These are phyloP conservation scores for Meriones unguiculatus DNA, from an alignment of 2,113 vertebrate species.

Conservation along the genomic window DNA sequence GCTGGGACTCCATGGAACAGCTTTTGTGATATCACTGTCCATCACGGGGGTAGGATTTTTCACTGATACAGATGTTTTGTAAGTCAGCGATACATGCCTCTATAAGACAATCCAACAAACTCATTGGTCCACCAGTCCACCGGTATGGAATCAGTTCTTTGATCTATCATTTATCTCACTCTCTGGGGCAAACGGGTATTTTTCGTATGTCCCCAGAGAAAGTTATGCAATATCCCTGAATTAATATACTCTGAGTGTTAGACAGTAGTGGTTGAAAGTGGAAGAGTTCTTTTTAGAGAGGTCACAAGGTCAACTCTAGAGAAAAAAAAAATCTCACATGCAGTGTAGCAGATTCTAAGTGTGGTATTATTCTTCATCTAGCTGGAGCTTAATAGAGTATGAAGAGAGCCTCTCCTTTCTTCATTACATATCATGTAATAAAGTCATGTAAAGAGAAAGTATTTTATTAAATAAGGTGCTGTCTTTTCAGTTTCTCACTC, in stretches of 20 bases:
- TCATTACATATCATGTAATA: neutral
- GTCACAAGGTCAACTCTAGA: neutral
- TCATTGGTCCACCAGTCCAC: neutral
- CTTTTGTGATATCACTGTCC: neutral
- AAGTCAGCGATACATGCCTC: neutral
- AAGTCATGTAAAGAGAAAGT: neutral
- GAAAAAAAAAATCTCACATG: neutral
- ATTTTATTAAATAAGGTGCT: neutral
- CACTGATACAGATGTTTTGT: neutral
- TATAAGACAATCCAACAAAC: neutral
- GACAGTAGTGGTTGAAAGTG: neutral
- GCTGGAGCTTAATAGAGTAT: neutral
- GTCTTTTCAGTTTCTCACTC: neutral
- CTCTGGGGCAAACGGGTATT: neutral
- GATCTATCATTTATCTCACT: neutral
- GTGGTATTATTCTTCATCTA: neutral
- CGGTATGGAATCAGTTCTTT: neutral
- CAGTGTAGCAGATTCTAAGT: neutral
- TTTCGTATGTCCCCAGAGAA: neutral
- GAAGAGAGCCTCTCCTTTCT: neutral
- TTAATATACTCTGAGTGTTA: neutral
- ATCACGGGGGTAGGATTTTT: neutral
- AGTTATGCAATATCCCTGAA: neutral
- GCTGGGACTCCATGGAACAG: too few relatives aligned
- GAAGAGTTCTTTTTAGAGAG: neutral